Conservation (phyloP, 2,113 vertebrate species). For the Dryoscopus gambensis region DNA sequence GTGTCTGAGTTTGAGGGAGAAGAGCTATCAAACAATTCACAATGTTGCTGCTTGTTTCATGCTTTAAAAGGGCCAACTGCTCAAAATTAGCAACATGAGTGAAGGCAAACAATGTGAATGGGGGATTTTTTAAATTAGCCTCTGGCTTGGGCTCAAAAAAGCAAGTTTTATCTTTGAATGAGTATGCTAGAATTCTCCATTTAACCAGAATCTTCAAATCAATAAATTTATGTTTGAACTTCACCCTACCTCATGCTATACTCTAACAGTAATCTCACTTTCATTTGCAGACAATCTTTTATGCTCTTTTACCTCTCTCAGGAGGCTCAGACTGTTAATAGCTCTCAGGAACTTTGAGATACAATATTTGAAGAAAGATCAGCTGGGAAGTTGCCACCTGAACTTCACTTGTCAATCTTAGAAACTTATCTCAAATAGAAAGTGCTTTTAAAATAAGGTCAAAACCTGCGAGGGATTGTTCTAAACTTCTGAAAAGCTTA, state of each 20-base stretch:
- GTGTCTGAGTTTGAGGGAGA: neutral
- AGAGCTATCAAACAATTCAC: neutral
- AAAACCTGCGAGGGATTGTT: neutral
- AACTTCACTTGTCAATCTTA: neutral
- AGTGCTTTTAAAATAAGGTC: neutral
- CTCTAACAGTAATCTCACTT: conserved; percentile 1
- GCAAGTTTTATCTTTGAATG: neutral
- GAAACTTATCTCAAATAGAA: neutral
- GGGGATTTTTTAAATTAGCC: neutral
- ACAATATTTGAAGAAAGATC: conserved; percentile 35
- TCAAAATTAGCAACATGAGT: neutral
- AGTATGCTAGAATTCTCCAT: neutral
- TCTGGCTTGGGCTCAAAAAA: neutral
- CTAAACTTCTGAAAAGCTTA: neutral
- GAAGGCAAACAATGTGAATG: neutral
- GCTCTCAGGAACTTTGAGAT: conserved; percentile 1
- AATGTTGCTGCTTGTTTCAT: neutral
- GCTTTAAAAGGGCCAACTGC: neutral
- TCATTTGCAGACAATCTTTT: conserved; percentile 29
- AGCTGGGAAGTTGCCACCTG: neutral
- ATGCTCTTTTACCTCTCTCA: neutral
- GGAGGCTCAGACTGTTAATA: conserved; percentile 4
- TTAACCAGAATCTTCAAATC: conserved; percentile 7
- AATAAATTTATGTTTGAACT: conserved; percentile 35
- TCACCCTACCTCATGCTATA: neutral